Conservation (phyloP, 2,888 invertebrate genomes). For the Euzophera pinguis region DNA sequence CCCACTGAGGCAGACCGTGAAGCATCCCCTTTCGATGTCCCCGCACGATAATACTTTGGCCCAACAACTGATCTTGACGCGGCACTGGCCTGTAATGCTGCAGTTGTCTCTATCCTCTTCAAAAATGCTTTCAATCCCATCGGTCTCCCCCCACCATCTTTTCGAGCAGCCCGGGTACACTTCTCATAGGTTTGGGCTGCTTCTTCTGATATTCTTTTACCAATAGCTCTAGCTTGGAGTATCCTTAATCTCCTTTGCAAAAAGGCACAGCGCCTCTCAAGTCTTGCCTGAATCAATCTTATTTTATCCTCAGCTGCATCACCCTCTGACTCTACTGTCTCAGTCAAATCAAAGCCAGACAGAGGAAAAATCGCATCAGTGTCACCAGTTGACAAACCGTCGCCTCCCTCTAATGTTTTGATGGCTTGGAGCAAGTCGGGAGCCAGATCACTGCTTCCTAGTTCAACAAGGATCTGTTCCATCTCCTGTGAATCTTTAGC, state of each 20-base stretch:
- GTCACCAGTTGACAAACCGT: conserved; percentile 63
- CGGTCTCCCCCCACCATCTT: conserved; percentile 69
- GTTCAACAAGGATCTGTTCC: conserved; percentile 83
- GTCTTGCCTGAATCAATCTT: conserved; percentile 78
- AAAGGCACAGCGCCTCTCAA: conserved; percentile 86
- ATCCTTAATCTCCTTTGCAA: conserved; percentile 86
- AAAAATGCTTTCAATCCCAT: conserved; percentile 66
- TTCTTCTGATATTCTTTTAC: conserved; percentile 89
- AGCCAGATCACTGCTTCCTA: conserved; percentile 79
- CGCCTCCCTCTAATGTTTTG: conserved; percentile 83
- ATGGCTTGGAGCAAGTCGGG: conserved; percentile 87
- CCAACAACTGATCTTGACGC: conserved; percentile 56
- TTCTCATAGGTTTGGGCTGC: conserved; percentile 83
- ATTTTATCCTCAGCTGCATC: conserved; percentile 76
- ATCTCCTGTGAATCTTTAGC: conserved; percentile 82
- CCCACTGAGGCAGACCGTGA: conserved; percentile 83
- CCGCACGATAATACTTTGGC: conserved; percentile 70
- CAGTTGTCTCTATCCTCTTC: conserved; percentile 66
- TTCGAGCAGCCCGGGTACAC: conserved; percentile 85
- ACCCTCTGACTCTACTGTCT: conserved; percentile 72
- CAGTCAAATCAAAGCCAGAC: conserved; percentile 66
- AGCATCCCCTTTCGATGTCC: conserved; percentile 86
- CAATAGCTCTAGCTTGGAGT: conserved; percentile 86
- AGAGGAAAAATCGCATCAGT: conserved; percentile 73
- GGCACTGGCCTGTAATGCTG: conserved; percentile 65